Evolutionary conservation across 2,113 vertebrate species (phyloP), one percentile per base, ranked within the genome.

Genomic region (Pampusana beccarii): DNA sequence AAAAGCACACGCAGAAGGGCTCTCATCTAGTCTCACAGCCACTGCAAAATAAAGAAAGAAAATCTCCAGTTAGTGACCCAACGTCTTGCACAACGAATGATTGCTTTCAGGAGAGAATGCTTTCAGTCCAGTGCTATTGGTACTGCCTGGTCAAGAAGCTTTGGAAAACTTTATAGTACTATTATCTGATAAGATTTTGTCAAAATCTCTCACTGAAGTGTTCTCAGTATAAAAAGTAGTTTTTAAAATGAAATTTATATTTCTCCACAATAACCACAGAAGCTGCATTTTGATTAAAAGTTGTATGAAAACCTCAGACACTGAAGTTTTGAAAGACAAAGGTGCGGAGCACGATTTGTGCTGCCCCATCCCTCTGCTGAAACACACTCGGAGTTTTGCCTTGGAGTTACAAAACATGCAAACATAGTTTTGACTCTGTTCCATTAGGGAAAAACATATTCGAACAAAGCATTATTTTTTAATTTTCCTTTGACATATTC

Each of bases 401-500:
- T 97, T 44, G 54, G 70, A 97, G 92, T 95, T 86, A 94, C 36
- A 95, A 93, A 95, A 93, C 79, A 90, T 66, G 81, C 81, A 92
- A 82, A 78, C 50, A 57, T 16, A 69, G 29, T 82, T 80, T 72
- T 93, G 16, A 79, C 23, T 83, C 67, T 65, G 6, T 79, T 86
- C 48, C 71, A 64, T 56, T 34, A 81, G 38, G 53, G 44, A 18
- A 65, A 84, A 66, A 90, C 53, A 19, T 25, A 88, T 69, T 92
- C 17, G 83, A 88, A 80, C 36, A 77, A 70, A 89, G 50, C 73
- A 25, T 31, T 44, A 19, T 51, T 71, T 71, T 80, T 65, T 78
- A 40, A 21, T 58, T 75, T 82, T 46, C 25, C 73, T 81, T 81
- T 85, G 48, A 67, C 38, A 20, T 60, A 90, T 26, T 86, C 36